Evolutionary conservation across 2,797 vertebrate genomes (phyloP), one percentile per base, ranked within the genome.

Genomic region (Rallus crepitans): DNA sequence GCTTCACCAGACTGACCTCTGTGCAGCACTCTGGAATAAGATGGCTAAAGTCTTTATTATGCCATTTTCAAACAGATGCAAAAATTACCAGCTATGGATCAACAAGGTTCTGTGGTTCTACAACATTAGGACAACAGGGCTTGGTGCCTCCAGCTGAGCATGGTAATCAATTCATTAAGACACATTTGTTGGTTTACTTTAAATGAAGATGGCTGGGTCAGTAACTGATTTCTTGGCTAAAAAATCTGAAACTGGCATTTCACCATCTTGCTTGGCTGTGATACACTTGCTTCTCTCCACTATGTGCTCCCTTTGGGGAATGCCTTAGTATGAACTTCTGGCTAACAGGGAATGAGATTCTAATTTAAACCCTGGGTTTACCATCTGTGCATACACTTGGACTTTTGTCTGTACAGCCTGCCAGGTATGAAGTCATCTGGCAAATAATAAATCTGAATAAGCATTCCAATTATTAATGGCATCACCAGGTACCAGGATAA

Each of bases 391-490:
- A 10, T n/a, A 52, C 61, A 82, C 87, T 96, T 95, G 90, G 90
- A 96, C 53, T 90, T 92, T 78, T 59, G 83, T 94, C 79, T 95
- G 79, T 56, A 13, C 28, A 85, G 91, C 79, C 71, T 91, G 92
- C 93, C 94, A 96, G 96, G 81, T 96, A 96, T 76, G 90, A 93
- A 96, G 93, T 97, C 81, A 96, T 82, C 94, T 89, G 90, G 90
- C 87, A 89, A 94, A 93, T 52, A 89, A 92, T 65, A 90, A 78
- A 87, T 55, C 78, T 87, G 64, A 94, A 85, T 78, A 60, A 1
- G 8, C 65, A 81, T 63, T 95, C 57, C 68, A 95, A 37, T 87
- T 95, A 94, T 87, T 94, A 95, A 96, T 33, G 71, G 93, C 72
- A 94, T 66, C 68, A 90, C 55, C 91, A 90, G 0, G 1, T 39